A percentile compares a stretch with the other conserved stretches of the same genome.
These are phyloP conservation scores for Halcyon chelicuti DNA, from an alignment of 2,797 vertebrate species.

Conservation along the genomic window DNA sequence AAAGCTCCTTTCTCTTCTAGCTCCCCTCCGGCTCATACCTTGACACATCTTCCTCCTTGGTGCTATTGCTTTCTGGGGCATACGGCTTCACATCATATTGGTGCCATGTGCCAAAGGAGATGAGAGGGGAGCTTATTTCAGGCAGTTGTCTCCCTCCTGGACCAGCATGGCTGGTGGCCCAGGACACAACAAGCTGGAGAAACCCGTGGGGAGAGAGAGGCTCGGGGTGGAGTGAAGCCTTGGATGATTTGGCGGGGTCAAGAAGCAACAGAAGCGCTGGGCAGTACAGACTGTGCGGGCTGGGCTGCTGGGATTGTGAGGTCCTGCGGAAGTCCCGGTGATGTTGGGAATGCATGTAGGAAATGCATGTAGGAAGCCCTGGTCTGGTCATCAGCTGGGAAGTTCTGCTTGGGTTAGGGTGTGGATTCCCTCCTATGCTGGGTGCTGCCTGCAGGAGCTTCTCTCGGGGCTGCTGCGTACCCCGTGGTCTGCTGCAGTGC, in stretches of 20 bases:
- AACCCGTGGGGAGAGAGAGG: not conserved
- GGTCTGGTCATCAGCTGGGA: not conserved
- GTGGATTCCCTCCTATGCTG: not conserved
- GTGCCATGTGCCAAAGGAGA: not conserved
- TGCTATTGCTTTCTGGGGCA: fast-evolving
- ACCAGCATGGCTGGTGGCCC: not conserved
- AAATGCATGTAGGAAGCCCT: not conserved
- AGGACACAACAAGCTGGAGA: not conserved
- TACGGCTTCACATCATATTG: not conserved
- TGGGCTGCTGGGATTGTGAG: not conserved
- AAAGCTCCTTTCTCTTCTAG: not conserved
- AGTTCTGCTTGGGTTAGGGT: not conserved
- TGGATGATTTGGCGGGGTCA: not conserved
- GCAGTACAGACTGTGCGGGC: not conserved
- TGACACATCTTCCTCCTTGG: not conserved
- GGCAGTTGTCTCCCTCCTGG: not conserved
- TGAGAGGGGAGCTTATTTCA: not conserved
- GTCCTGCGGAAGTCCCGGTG: too few species aligned
- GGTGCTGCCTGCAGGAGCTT: not conserved
- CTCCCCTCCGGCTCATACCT: not conserved
- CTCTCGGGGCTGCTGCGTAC: fast-evolving
- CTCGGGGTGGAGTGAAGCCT: fast-evolving
- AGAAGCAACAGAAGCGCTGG: not conserved
- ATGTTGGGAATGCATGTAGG: not conserved
- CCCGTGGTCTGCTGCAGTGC: too few species aligned